Conservation (phyloP, 2,797 vertebrate species). For the Microctenopoma stevenorrisi region DNA sequence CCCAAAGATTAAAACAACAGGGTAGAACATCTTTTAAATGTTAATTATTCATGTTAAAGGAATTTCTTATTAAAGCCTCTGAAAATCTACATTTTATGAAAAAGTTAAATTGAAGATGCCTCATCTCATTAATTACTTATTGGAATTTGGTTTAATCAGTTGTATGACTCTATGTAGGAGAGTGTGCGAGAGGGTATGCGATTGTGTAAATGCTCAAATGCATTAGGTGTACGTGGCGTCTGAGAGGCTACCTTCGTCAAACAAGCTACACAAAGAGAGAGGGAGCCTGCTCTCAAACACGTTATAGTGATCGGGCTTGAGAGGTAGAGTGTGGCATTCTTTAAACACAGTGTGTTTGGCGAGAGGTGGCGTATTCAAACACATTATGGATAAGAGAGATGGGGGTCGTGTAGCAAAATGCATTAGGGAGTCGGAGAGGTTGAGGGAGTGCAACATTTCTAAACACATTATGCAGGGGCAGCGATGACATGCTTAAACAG, state of each 20-base stretch:
- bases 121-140: slow-evolving; percentile 50
- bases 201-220: slow-evolving; percentile 60
- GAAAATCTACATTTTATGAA: slow-evolving; percentile 19
- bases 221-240: slow-evolving; percentile 73
- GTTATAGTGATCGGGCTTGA: slow-evolving; percentile 71
- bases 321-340: slow-evolving; percentile 77
- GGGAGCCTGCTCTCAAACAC: slow-evolving; percentile 63
- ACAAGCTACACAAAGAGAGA: slow-evolving; percentile 75
- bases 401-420: slow-evolving; percentile 69
- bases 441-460: slow-evolving; percentile 80
- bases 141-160: slow-evolving; percentile 35
- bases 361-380: slow-evolving; percentile 79
- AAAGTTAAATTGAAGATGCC: slow-evolving; percentile 47
- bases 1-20: background rate
- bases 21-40: background rate
- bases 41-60: slow-evolving; percentile 18
- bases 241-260: slow-evolving; percentile 71
- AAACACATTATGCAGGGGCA: slow-evolving; percentile 81
- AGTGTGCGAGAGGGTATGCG: background rate
- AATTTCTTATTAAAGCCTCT: slow-evolving; percentile 22
- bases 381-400: slow-evolving; percentile 72
- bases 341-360: slow-evolving; percentile 77
- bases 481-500: slow-evolving; percentile 77
- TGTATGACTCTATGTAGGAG: slow-evolving; percentile 3
- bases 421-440: slow-evolving; percentile 76